Evolutionary conservation across 2,797 vertebrate species (phyloP).

Genomic region (Pseudochirops cupreus): DNA sequence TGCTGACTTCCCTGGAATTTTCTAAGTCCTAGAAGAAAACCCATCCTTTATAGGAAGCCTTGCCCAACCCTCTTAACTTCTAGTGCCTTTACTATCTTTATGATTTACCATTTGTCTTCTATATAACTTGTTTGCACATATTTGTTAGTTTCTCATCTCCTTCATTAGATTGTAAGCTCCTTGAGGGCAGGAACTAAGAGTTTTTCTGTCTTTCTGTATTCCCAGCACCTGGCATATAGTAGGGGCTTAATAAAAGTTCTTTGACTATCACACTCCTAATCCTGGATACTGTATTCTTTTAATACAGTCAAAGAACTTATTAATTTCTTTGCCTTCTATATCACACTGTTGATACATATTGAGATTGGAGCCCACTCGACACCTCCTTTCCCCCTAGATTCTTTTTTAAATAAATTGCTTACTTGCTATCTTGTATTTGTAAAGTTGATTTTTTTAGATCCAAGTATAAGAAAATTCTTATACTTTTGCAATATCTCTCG

Average conservation of each 20-base stretch:
- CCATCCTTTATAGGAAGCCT: background rate
- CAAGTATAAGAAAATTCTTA: background rate
- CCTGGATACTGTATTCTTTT: background rate
- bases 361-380: background rate
- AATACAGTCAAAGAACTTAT: background rate
- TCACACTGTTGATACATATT: background rate
- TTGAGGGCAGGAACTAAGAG: background rate
- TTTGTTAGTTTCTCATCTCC: background rate
- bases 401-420: background rate
- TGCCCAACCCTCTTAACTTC: background rate
- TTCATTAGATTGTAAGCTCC: background rate
- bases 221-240: background rate
- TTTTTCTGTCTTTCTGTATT: background rate
- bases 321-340: background rate
- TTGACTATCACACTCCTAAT: background rate
- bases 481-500: background rate
- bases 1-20: background rate
- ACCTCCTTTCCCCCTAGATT: background rate
- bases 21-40: background rate
- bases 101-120: background rate
- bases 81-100: background rate
- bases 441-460: background rate
- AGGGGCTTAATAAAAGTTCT: background rate
- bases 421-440: background rate
- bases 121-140: background rate